phyloP scores from a whole-genome alignment of 1,140 invertebrate species.

The Drosophila grimshawi region DNA sequence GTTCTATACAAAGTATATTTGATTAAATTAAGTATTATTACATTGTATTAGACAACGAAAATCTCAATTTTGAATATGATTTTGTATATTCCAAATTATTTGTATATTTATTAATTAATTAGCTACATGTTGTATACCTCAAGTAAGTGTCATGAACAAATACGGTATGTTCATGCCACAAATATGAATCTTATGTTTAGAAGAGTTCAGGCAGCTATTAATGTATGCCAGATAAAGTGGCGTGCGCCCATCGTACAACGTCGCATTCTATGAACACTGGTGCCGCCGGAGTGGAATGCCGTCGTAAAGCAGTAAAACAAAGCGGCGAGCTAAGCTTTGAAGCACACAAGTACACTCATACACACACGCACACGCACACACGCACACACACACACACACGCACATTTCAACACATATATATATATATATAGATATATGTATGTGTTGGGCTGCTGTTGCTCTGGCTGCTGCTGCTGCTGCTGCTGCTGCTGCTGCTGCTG shows the following conservation, averaged over 20 bases:
- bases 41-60: no score
- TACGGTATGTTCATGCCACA: no score
- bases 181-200: no score
- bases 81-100: no score
- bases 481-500: slow-evolving; percentile 12
- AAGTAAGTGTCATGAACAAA: no score
- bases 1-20: no score
- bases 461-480: slow-evolving; percentile 25
- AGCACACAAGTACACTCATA: slow-evolving; percentile 24
- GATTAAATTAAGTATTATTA: no score
- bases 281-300: slow-evolving; percentile 57
- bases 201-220: no score
- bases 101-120: no score
- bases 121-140: no score
- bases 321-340: slow-evolving; percentile 69
- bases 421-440: background rate
- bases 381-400: slow-evolving; percentile 9
- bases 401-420: background rate
- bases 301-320: slow-evolving; percentile 71
- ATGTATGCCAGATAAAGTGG: no score
- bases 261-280: slow-evolving; percentile 42
- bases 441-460: slow-evolving; percentile 8
- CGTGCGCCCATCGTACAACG: slow-evolving; percentile 46
- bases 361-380: background rate
- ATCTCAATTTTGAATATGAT: no score